Evolutionary conservation across 2,113 vertebrate genomes (phyloP).

Genomic region (human (Homo sapiens)): GRCh38 chr12:111743001-111743500

Average conservation of each 20-base stretch:
- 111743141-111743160: not conserved
- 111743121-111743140: not conserved
- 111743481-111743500: too few relatives aligned
- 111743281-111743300: not conserved
- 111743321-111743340: not conserved
- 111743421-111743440: too few relatives aligned
- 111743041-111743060: not conserved
- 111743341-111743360: not conserved
- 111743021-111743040: too few relatives aligned
- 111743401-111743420: too few relatives aligned
- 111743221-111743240: fast-evolving
- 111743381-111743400: too few relatives aligned
- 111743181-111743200: not conserved
- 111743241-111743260: not conserved
- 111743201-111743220: not conserved
- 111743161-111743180: not conserved
- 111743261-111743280: not conserved
- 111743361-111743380: not conserved
- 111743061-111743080: not conserved
- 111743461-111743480: too few relatives aligned
- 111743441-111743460: too few relatives aligned
- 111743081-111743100: not conserved
- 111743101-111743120: not conserved
- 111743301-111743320: not conserved
- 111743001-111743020: too few relatives aligned